phyloP scores from a whole-genome alignment of 2,888 invertebrate genomes.

The Dinocampus coccinellae region DNA sequence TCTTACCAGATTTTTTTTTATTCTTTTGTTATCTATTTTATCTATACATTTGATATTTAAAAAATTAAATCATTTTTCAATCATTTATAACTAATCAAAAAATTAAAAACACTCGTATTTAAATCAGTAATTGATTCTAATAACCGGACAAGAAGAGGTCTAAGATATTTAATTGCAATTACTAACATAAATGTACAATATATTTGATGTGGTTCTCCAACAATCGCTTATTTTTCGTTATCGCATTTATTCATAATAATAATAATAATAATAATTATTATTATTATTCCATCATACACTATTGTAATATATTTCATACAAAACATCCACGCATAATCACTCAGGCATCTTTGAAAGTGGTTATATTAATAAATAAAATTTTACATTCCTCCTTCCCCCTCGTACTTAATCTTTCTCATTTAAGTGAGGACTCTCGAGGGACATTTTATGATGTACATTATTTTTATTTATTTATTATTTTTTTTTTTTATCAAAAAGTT shows the following conservation, averaged over 20 bases:
- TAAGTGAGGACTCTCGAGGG: neutral
- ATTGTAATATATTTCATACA: neutral
- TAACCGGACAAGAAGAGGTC: neutral
- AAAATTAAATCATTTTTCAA: neutral
- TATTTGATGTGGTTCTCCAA: neutral
- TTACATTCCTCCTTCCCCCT: neutral
- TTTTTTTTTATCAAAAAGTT: neutral
- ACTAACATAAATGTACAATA: neutral
- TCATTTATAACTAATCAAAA: neutral
- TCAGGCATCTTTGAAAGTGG: neutral
- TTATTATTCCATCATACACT: neutral
- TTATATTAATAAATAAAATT: slow-evolving; percentile 6
- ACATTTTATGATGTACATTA: neutral
- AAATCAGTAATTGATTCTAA: neutral
- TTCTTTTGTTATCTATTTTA: neutral
- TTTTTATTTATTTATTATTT: neutral
- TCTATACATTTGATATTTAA: slow-evolving; percentile 16
- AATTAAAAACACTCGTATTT: neutral
- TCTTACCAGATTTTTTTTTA: neutral
- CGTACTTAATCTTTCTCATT: neutral
- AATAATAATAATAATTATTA: neutral
- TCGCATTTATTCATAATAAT: neutral
- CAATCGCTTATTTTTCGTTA: neutral
- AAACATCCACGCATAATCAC: neutral
- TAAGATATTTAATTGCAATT: neutral